phyloP scores from a whole-genome alignment of 1,140 invertebrate genomes.

The Nasonia vitripennis region DNA sequence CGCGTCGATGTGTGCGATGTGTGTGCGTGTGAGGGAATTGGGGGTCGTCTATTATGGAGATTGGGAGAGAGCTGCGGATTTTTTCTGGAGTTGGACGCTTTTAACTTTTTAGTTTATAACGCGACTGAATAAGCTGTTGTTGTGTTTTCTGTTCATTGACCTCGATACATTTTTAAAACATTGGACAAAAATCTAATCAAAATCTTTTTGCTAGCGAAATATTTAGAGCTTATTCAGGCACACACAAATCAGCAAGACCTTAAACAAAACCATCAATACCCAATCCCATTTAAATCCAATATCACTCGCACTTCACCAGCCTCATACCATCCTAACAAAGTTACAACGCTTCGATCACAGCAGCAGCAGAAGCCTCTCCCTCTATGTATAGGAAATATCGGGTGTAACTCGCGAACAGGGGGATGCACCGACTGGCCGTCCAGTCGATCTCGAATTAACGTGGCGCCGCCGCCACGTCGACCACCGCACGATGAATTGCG shows the following conservation, averaged over 20 bases:
- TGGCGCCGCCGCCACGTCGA: not conserved
- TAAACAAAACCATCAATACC: not conserved
- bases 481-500: conserved; percentile 21
- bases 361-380: not conserved
- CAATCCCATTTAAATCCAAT: not conserved
- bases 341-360: not conserved
- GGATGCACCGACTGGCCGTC: not conserved
- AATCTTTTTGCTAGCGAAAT: too few species aligned
- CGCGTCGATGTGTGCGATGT: not conserved
- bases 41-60: not conserved
- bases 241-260: too few species aligned
- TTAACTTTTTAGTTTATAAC: too few species aligned
- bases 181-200: too few species aligned
- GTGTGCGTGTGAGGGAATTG: not conserved
- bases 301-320: too few species aligned
- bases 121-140: too few species aligned
- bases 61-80: not conserved
- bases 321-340: not conserved
- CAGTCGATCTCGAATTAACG: not conserved
- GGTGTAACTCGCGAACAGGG: not conserved
- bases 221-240: too few species aligned
- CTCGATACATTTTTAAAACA: too few species aligned
- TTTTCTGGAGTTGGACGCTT: not conserved
- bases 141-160: too few species aligned
- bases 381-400: conserved; percentile 8